These are phyloP conservation scores for Rhyacophila brunnea DNA, from an alignment of 1,140 invertebrate genomes.

Conservation along the genomic window DNA sequence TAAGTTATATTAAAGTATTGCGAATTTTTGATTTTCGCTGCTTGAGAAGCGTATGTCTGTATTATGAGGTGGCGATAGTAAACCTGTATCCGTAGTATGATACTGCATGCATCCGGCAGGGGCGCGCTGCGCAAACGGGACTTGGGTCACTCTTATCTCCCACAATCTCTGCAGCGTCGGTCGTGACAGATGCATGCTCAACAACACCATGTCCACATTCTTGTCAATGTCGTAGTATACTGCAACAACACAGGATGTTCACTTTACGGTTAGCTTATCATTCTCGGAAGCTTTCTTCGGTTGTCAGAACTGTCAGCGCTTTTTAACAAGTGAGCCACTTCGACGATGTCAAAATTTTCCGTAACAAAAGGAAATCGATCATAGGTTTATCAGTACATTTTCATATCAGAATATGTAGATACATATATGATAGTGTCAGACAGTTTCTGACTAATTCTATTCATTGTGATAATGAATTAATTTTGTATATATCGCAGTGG, in stretches of 20 bases:
- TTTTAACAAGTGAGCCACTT: too few relatives aligned
- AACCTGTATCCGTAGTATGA: conserved; percentile 57
- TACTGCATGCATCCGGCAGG: conserved; percentile 76
- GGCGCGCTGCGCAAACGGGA: conserved; percentile 70
- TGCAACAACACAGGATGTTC: conserved; percentile 40
- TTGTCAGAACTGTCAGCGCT: too few relatives aligned
- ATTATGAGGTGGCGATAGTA: neutral
- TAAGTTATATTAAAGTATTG: neutral
- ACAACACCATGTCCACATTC: conserved; percentile 50
- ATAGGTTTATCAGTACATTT: too few relatives aligned
- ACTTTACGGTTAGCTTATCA: too few relatives aligned
- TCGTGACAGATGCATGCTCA: conserved; percentile 58
- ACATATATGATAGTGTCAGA: too few relatives aligned
- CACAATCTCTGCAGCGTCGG: conserved; percentile 66
- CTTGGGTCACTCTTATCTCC: conserved; percentile 70
- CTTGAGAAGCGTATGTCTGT: neutral
- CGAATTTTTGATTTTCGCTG: neutral
- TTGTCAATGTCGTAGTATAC: conserved; percentile 68
- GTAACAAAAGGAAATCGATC: too few relatives aligned
- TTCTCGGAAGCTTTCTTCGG: too few relatives aligned
- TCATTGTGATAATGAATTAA: too few relatives aligned
- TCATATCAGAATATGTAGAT: too few relatives aligned
- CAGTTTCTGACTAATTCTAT: too few relatives aligned
- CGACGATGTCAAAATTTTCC: too few relatives aligned
- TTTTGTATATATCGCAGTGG: too few relatives aligned